Evolutionary conservation across 2,797 vertebrate species (phyloP), one percentile per base, ranked within the genome.

Genomic region (Dendrocincla tyrannina): DNA sequence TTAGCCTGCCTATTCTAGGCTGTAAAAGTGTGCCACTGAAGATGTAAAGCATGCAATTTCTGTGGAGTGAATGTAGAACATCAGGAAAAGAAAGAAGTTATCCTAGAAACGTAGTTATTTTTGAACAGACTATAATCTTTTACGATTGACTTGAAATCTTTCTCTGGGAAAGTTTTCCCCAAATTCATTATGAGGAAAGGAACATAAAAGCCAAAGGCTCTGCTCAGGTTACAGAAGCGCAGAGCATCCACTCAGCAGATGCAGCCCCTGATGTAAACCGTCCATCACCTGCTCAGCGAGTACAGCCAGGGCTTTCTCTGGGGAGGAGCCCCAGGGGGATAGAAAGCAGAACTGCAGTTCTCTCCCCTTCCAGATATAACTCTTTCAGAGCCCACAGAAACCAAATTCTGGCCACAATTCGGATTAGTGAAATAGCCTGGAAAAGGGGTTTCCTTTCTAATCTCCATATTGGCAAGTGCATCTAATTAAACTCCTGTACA

Each of bases 391-490:
- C 59, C 52, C 93, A 81, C 25, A 81, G 47, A 93, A 93, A 79
- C 73, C 63, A 46, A 79, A 75, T 49, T 62, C 79, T 94, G 92
- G 73, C 76, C 92, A 88, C 66, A 72, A 32, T 62, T 91, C 80
- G 78, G 70, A 73, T 19, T 68, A 84, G 44, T 23, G 83, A 62
- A 91, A 88, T 84, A 79, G 68, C 73, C 85, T 92, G 76, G 87
- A 83, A 96, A 96, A 95, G 88, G 89, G 93, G 67, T 82, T 97
- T 93, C 89, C 92, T 94, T 70, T 90, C 89, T 85, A 75, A 94
- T 92, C 83, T 95, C 70, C 85, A 42, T 41, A 67, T 74, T 93
- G 95, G 83, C 88, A 95, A 93, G 69, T 64, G 67, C n/a, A 70
- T 73, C 77, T 95, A 86, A 94, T 90, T 93, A 91, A 94, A 95